A percentile compares a stretch with the other conserved stretches of the same genome.
These are phyloP conservation scores for Lamprologus speciosus DNA, from an alignment of 2,113 vertebrate species.

Conservation along the genomic window DNA sequence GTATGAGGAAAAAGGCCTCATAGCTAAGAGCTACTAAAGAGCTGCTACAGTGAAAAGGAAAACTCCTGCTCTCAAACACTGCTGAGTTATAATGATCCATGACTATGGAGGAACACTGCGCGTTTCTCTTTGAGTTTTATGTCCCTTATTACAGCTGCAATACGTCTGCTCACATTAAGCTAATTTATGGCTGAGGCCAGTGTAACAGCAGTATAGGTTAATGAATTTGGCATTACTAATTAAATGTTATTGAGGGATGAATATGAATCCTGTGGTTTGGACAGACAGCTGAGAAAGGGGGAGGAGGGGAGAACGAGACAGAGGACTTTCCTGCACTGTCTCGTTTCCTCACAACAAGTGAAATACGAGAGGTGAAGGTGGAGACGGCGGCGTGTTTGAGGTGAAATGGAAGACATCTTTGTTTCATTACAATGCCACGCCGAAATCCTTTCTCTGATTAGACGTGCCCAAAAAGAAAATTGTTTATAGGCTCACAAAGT, in stretches of 20 bases:
- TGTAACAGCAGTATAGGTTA: slow-evolving; percentile 83
- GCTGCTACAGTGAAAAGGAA: slow-evolving; percentile 8
- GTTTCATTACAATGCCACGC: neutral
- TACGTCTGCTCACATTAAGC: slow-evolving; percentile 73
- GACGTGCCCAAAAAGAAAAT: neutral
- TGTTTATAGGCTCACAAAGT: neutral
- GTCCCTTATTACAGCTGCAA: slow-evolving; percentile 74
- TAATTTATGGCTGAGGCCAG: slow-evolving; percentile 74
- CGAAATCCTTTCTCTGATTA: neutral
- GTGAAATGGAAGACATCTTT: slow-evolving; percentile 34
- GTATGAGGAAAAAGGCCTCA: neutral
- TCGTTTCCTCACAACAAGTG: slow-evolving; percentile 2
- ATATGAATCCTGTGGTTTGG: slow-evolving; percentile 88
- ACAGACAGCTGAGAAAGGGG: slow-evolving; percentile 17
- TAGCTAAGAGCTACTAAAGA: slow-evolving; percentile 15
- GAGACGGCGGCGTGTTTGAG: neutral
- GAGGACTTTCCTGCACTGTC: slow-evolving; percentile 22
- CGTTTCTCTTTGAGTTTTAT: slow-evolving; percentile 74
- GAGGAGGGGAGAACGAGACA: slow-evolving; percentile 13
- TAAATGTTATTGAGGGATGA: slow-evolving; percentile 93
- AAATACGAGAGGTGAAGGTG: neutral
- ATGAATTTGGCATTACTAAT: slow-evolving; percentile 97
- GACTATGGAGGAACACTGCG: slow-evolving; percentile 46
- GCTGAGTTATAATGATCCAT: slow-evolving; percentile 63
- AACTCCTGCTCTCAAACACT: slow-evolving; percentile 20